phyloP scores from a whole-genome alignment of 1,140 invertebrate genomes.

The Cherax destructor region DNA sequence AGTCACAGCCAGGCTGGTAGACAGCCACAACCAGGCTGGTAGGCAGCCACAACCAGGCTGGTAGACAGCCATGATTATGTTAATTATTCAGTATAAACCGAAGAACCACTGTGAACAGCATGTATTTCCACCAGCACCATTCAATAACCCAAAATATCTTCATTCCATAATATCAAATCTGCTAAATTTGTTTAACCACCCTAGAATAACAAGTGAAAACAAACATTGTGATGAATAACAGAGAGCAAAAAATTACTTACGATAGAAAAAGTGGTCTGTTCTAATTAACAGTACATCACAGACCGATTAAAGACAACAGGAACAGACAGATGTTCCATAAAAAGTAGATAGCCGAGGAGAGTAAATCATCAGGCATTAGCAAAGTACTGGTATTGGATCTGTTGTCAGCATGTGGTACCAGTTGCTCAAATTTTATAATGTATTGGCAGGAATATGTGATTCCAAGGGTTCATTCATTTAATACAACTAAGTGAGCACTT shows the following conservation, averaged over 20 bases:
- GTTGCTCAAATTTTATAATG: conserved; percentile 32
- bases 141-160: conserved; percentile 17
- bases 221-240: conserved; percentile 47
- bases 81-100: conserved; percentile 5
- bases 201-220: conserved; percentile 47
- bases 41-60: background rate
- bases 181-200: conserved; percentile 26
- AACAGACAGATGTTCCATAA: conserved; percentile 10
- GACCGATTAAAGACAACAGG: conserved; percentile 11
- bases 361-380: conserved; percentile 25
- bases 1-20: background rate
- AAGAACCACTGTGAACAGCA: conserved; percentile 11
- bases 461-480: conserved; percentile 49
- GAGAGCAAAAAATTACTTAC: conserved; percentile 31
- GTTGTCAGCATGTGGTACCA: conserved; percentile 24
- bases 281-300: conserved; percentile 21
- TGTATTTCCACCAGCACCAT: conserved; percentile 41
- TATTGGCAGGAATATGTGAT: conserved; percentile 68
- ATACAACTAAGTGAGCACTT: conserved; percentile 19
- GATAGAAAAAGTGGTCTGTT: background rate
- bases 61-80: conserved; percentile 8
- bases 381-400: conserved; percentile 8
- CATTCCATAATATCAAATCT: conserved; percentile 33
- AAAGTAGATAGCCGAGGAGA: conserved; percentile 41
- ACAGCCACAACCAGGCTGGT: background rate